Evolutionary conservation across 1,140 invertebrate species (phyloP).

Genomic region (Drosophila novamexicana): DNA sequence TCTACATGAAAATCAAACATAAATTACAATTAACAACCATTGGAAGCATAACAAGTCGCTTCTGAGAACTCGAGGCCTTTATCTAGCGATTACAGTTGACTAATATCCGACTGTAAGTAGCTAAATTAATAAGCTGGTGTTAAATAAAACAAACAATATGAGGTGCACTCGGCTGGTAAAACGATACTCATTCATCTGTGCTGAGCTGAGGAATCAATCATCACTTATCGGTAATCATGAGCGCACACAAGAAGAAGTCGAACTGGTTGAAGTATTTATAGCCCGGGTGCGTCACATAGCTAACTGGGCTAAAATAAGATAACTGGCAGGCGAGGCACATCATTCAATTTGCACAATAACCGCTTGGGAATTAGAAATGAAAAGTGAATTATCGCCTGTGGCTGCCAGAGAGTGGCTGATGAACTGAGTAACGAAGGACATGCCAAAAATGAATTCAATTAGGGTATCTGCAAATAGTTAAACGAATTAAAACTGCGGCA

Average conservation of each 20-base stretch:
- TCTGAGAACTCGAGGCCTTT: neutral
- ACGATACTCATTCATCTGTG: slow-evolving; percentile 26
- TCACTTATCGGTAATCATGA: slow-evolving; percentile 38
- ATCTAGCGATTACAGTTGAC: neutral
- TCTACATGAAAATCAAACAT: too few species aligned
- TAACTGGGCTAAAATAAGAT: slow-evolving; percentile 37
- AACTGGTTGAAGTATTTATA: slow-evolving; percentile 11
- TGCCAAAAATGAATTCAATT: slow-evolving; percentile 31
- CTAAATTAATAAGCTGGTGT: slow-evolving; percentile 16
- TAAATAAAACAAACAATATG: slow-evolving; percentile 37
- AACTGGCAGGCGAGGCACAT: slow-evolving; percentile 40
- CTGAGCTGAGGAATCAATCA: slow-evolving; percentile 34
- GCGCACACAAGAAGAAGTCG: slow-evolving; percentile 9
- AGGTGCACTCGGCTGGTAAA: slow-evolving; percentile 8
- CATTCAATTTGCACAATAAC: slow-evolving; percentile 46
- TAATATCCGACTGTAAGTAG: slow-evolving; percentile 12
- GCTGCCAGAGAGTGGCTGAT: neutral
- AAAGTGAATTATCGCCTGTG: slow-evolving; percentile 30
- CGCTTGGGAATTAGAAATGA: slow-evolving; percentile 37
- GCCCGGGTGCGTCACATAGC: neutral
- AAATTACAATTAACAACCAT: neutral
- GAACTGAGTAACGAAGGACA: slow-evolving; percentile 12
- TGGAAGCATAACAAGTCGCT: neutral
- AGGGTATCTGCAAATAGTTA: slow-evolving; percentile 33
- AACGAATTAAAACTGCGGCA: slow-evolving; percentile 24